These are phyloP conservation scores for Nymphicus hollandicus DNA, from an alignment of 2,113 vertebrate genomes.

Conservation along the genomic window DNA sequence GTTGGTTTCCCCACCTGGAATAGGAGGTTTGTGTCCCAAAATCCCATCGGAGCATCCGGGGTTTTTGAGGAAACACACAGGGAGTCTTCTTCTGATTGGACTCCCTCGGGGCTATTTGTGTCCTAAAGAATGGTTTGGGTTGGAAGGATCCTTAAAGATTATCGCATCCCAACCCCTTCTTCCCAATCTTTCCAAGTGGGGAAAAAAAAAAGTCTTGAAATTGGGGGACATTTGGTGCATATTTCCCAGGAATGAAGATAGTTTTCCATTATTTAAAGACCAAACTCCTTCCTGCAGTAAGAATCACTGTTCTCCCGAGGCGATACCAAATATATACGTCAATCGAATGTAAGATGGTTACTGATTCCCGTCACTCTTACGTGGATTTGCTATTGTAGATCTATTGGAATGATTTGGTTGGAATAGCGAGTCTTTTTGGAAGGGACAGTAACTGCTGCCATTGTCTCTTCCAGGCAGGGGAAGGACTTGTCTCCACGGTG, in stretches of 20 bases:
- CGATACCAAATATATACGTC: neutral
- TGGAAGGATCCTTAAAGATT: neutral
- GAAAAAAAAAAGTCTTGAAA: neutral
- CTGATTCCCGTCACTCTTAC: constrained; percentile 72
- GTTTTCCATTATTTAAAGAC: neutral
- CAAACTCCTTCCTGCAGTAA: neutral
- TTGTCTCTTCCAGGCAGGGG: neutral
- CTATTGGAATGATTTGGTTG: neutral
- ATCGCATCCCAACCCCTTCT: neutral
- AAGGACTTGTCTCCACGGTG: constrained; percentile 30
- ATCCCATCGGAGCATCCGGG: neutral
- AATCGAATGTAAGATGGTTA: constrained; percentile 13
- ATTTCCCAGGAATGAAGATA: neutral
- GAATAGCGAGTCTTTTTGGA: constrained; percentile 54
- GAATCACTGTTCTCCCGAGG: neutral
- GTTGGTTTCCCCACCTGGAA: neutral
- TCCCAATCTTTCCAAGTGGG: too few species aligned
- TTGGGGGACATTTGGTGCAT: neutral
- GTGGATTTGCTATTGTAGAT: constrained; percentile 66
- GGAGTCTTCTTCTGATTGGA: neutral
- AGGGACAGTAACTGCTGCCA: constrained; percentile 52
- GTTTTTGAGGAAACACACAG: neutral
- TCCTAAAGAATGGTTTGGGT: neutral
- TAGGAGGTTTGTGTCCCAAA: neutral
- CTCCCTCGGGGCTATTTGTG: neutral